These are phyloP conservation scores for Diorhabda elongata DNA, from an alignment of 1,140 invertebrate species.

Conservation along the genomic window DNA sequence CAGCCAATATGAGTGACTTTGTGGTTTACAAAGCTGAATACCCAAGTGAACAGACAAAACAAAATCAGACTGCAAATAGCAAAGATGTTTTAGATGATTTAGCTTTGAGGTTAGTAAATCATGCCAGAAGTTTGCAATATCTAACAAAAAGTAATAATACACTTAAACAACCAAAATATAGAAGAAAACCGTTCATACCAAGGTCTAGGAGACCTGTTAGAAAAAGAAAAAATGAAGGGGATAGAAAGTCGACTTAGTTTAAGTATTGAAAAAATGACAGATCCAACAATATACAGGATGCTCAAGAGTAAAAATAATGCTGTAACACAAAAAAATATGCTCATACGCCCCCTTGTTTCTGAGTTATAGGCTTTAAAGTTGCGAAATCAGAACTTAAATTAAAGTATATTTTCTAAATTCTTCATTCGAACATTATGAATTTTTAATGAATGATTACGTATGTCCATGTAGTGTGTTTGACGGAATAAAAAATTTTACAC, in stretches of 20 bases:
- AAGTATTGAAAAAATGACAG: background rate
- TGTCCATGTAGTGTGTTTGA: too few relatives aligned
- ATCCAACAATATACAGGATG: background rate
- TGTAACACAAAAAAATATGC: too few relatives aligned
- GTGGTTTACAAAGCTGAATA: constrained; percentile 34
- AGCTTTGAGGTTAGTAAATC: constrained; percentile 37
- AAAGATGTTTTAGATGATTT: constrained; percentile 37
- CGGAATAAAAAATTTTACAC: too few relatives aligned
- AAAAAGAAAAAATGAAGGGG: constrained; percentile 13
- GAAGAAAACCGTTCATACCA: constrained; percentile 24
- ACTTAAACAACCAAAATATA: constrained; percentile 28
- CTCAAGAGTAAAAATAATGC: too few relatives aligned
- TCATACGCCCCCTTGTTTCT: too few relatives aligned
- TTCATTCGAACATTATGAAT: too few relatives aligned
- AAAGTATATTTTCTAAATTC: too few relatives aligned
- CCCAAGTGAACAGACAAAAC: constrained; percentile 18
- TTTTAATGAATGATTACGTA: too few relatives aligned
- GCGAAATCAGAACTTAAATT: too few relatives aligned
- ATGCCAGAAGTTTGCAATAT: constrained; percentile 39
- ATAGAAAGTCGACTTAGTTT: background rate
- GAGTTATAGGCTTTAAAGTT: too few relatives aligned
- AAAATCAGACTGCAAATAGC: constrained; percentile 15
- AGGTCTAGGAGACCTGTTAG: constrained; percentile 21
- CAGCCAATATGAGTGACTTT: constrained; percentile 20
- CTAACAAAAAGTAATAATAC: constrained; percentile 27